Conservation (phyloP, 2,888 invertebrate species). For the Drosophila macrospina region DNA sequence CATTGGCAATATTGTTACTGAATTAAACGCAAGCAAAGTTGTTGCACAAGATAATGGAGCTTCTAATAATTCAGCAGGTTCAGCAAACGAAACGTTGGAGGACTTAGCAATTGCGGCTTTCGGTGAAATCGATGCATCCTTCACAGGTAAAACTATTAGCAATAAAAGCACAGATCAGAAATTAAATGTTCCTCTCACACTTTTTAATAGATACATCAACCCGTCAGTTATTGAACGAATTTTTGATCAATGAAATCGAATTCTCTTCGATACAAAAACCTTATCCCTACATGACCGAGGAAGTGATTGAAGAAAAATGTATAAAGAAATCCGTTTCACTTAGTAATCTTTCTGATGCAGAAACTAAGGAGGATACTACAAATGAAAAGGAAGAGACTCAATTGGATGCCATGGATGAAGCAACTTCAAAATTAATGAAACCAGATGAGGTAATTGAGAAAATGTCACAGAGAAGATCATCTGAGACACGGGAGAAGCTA, state of each 20-base stretch:
- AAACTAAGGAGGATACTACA: neutral
- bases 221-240: slow-evolving; percentile 32
- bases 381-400: neutral
- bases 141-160: slow-evolving; percentile 33
- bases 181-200: neutral
- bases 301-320: slow-evolving; percentile 57
- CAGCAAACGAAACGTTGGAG: slow-evolving; percentile 27
- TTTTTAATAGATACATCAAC: neutral
- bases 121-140: neutral
- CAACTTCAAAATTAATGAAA: slow-evolving; percentile 72
- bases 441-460: slow-evolving; percentile 76
- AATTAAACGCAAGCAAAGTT: slow-evolving; percentile 31
- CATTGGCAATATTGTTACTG: slow-evolving; percentile 55
- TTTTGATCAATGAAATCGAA: slow-evolving; percentile 48
- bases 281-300: slow-evolving; percentile 24
- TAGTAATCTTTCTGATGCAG: neutral
- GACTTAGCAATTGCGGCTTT: slow-evolving; percentile 15
- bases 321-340: slow-evolving; percentile 58
- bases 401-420: slow-evolving; percentile 43
- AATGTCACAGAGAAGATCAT: slow-evolving; percentile 74
- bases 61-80: slow-evolving; percentile 69
- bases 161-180: neutral
- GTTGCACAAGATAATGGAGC: slow-evolving; percentile 53
- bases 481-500: slow-evolving; percentile 50
- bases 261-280: slow-evolving; percentile 20